A percentile compares a stretch with the other conserved stretches of the same genome.
phyloP scores from a whole-genome alignment of 2,888 invertebrate species.

The Chirona hameri region DNA sequence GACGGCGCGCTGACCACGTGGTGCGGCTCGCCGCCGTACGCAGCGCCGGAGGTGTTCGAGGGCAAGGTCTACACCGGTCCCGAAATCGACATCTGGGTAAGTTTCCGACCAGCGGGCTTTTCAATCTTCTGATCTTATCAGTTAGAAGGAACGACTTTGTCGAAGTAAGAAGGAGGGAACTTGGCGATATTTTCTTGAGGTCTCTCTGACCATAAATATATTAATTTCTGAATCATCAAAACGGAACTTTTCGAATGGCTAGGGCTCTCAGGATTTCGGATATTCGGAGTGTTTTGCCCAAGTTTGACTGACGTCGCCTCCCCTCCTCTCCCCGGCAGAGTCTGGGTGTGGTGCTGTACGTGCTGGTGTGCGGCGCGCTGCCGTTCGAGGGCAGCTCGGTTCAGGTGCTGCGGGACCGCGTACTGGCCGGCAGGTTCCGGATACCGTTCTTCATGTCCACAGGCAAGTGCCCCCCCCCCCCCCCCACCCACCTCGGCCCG shows the following conservation, averaged over 20 bases:
- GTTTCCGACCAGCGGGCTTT: slow-evolving; percentile 40
- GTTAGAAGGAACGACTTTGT: too few species aligned
- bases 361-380: slow-evolving; percentile 87
- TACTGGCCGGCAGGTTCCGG: slow-evolving; percentile 84
- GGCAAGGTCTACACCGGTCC: slow-evolving; percentile 93
- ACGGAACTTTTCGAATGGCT: too few species aligned
- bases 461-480: slow-evolving; percentile 59
- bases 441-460: slow-evolving; percentile 97
- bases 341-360: slow-evolving; percentile 89
- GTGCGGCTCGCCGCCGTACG: slow-evolving; percentile 93
- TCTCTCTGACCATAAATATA: too few species aligned
- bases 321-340: slow-evolving; percentile 60
- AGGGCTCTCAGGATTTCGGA: too few species aligned
- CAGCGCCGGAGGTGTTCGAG: slow-evolving; percentile 93
- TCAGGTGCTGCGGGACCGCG: slow-evolving; percentile 75
- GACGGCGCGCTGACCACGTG: slow-evolving; percentile 45
- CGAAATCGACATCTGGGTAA: slow-evolving; percentile 94
- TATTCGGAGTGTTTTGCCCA: too few species aligned
- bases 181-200: too few species aligned
- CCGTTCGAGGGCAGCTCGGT: slow-evolving; percentile 91
- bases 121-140: too few species aligned
- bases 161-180: too few species aligned
- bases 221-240: too few species aligned
- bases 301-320: slow-evolving; percentile 26
- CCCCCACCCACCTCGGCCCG: too few species aligned